Percentiles rank a stretch among this genome's conserved stretches.
Conservation (phyloP, 2,113 vertebrate genomes). For the Oncorhynchus clarkii region DNA sequence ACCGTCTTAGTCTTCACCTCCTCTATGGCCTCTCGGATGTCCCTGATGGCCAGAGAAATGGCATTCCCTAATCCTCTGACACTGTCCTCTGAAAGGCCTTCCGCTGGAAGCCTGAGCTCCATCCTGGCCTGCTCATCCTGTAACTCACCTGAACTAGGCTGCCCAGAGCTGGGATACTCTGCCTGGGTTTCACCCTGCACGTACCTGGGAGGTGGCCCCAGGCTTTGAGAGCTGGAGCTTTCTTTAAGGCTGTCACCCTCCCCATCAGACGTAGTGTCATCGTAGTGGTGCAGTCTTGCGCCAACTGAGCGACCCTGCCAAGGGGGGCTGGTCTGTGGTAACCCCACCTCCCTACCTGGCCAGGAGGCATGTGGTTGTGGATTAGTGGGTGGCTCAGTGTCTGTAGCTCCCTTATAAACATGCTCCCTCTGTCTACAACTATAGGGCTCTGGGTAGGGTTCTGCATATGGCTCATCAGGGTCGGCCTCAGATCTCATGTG, state of each 20-base stretch:
- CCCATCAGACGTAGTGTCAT: slow-evolving; percentile 84
- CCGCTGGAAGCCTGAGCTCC: neutral
- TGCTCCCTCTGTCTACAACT: slow-evolving; percentile 43
- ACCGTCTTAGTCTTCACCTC: slow-evolving; percentile 93
- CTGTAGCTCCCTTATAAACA: slow-evolving; percentile 32
- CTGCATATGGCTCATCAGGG: slow-evolving; percentile 24
- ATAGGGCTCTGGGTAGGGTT: slow-evolving; percentile 24
- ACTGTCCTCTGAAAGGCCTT: slow-evolving; percentile 52
- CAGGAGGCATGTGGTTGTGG: slow-evolving; percentile 15
- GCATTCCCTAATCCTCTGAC: slow-evolving; percentile 83
- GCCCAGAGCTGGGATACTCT: slow-evolving; percentile 39
- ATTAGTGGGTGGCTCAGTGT: neutral
- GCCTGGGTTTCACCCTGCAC: slow-evolving; percentile 72
- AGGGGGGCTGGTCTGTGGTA: slow-evolving; percentile 23
- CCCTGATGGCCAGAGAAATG: slow-evolving; percentile 92
- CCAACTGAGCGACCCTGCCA: slow-evolving; percentile 58
- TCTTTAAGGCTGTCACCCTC: slow-evolving; percentile 84
- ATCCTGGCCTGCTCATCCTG: slow-evolving; percentile 11
- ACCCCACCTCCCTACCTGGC: slow-evolving; percentile 25
- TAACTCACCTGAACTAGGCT: slow-evolving; percentile 20
- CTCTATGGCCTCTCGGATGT: slow-evolving; percentile 96
- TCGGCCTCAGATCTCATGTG: slow-evolving; percentile 29
- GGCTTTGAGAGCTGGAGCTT: slow-evolving; percentile 80
- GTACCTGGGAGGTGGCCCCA: slow-evolving; percentile 60
- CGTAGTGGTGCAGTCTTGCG: slow-evolving; percentile 82